phyloP scores from a whole-genome alignment of 1,140 invertebrate species.

The Heliconius melpomene region DNA sequence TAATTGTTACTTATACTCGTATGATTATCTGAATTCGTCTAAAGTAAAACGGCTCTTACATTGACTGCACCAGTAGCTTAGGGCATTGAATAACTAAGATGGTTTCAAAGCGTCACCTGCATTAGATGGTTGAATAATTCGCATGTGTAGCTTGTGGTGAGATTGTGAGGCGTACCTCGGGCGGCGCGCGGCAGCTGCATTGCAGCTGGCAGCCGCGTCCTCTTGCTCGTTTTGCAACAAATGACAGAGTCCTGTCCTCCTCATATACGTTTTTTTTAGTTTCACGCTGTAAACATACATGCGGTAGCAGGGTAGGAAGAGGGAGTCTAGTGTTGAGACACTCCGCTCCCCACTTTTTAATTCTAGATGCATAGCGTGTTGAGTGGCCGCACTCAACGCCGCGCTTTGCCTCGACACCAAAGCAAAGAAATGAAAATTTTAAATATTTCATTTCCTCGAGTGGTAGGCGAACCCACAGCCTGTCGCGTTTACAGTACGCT shows the following conservation, averaged over 20 bases:
- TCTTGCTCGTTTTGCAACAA: conserved; percentile 68
- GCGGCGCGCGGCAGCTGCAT: conserved; percentile 58
- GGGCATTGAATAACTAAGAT: conserved; percentile 19
- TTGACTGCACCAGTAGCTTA: background rate
- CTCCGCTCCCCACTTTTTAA: too few species aligned
- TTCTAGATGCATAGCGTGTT: too few species aligned
- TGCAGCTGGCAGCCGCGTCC: conserved; percentile 63
- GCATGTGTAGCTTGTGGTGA: conserved; percentile 46
- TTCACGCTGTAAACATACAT: too few species aligned
- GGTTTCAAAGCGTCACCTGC: conserved; percentile 43
- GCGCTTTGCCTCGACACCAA: too few species aligned
- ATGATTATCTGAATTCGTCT: background rate
- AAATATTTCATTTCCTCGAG: too few species aligned
- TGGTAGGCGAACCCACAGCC: too few species aligned
- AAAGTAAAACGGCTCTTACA: background rate
- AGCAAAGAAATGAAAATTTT: too few species aligned
- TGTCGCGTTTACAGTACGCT: too few species aligned
- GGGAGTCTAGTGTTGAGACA: too few species aligned
- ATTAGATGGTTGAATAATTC: conserved; percentile 56
- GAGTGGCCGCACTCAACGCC: too few species aligned
- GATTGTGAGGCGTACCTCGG: conserved; percentile 46
- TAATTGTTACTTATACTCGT: background rate
- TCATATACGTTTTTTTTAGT: conserved; percentile 37
- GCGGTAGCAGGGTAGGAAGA: too few species aligned
- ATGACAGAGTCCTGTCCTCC: conserved; percentile 50